Evolutionary conservation across 2,888 invertebrate species (phyloP).

Genomic region (Meiosimyza platycephala): DNA sequence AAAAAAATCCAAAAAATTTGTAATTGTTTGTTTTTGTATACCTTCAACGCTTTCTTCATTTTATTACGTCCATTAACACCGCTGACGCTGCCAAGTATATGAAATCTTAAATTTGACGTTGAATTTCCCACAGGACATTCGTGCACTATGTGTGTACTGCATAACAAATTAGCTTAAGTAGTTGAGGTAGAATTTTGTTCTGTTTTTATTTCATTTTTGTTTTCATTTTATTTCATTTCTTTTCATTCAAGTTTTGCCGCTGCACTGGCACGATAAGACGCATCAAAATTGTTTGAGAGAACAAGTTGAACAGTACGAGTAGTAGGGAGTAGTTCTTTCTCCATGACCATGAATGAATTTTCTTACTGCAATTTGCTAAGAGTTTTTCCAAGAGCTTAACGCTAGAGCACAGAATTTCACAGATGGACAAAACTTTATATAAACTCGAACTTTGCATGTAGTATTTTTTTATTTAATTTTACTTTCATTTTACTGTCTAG

Average conservation of each 20-base stretch:
- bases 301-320: no score
- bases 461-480: no score
- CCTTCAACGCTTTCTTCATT: neutral
- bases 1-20: no score
- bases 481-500: no score
- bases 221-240: neutral
- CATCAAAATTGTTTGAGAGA: no score
- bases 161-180: slow-evolving; percentile 22
- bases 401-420: no score
- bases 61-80: neutral
- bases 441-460: no score
- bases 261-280: no score
- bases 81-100: neutral
- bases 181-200: neutral
- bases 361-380: slow-evolving; percentile 3
- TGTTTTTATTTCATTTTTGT: no score
- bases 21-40: no score
- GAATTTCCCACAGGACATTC: slow-evolving; percentile 22
- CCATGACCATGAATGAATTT: slow-evolving; percentile 6
- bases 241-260: neutral
- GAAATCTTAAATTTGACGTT: slow-evolving; percentile 19
- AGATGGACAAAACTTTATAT: no score
- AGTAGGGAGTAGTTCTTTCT: neutral
- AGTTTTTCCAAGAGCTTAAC: no score
- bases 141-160: slow-evolving; percentile 16